Evolutionary conservation across 2,113 vertebrate genomes (phyloP), one percentile per base, ranked within the genome.

Genomic region (Perca schrenkii): DNA sequence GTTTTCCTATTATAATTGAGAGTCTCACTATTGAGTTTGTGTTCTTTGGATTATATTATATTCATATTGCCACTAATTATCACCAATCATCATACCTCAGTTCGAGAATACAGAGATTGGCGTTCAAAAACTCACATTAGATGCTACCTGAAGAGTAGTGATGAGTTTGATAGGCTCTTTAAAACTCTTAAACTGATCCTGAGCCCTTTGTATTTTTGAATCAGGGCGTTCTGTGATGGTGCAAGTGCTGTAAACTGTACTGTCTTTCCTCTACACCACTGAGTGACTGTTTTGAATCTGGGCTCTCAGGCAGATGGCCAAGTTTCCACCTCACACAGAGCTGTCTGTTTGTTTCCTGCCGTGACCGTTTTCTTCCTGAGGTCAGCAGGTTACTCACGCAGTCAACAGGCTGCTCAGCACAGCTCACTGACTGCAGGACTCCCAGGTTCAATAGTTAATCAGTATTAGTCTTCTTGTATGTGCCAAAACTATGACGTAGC

Each of bases 321-420:
- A 82, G 70, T 85, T 89, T 91, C 86, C 83, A 58, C 60, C 61
- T 75, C n/a, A 8, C 43, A 28, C 80, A 67, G 77, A 80, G 53
- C 69, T 56, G 49, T 61, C 82, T 86, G 82, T 79, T 82, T 84
- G 60, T 61, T 84, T 90, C 86, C 81, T 86, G 85, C 69, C 6
- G 10, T 79, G n/a, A 68, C 52, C 72, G 79, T 85, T 86, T 77
- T 73, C 78, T 49, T 74, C 75, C 66, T 14, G 74, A 71, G 85
- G 89, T 92, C 92, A 88, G 78, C 82, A 50, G 89, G 83, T 87
- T 47, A 74, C 58, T 50, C 71, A 57, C 22, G 43, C 77, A 58
- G 54, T 56, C 74, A 61, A 25, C 74, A 70, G 64, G 67, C 73
- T 68, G n/a, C 1, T 49, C 60, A 46, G 36, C 50, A 36, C 67